These are phyloP conservation scores for Dichetophora obliterata DNA, from an alignment of 2,888 invertebrate genomes.

Conservation along the genomic window DNA sequence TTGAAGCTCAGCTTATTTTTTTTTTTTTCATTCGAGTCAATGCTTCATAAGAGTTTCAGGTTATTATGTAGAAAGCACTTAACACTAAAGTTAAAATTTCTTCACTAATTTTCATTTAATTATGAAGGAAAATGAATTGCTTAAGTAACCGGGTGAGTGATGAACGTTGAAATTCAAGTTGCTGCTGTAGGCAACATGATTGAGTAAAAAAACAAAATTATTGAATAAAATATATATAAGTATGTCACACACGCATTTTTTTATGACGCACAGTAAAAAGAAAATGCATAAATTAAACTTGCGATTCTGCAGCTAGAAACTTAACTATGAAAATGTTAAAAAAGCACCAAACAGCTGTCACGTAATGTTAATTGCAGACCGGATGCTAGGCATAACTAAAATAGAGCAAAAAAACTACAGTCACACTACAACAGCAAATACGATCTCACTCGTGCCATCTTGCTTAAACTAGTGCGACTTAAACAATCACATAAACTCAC, in stretches of 20 bases:
- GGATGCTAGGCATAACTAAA: slow-evolving; percentile 13
- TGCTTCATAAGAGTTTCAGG: too few species aligned
- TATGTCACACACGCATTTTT: background rate
- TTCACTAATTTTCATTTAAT: too few species aligned
- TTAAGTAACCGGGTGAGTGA: too few species aligned
- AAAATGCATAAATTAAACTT: background rate
- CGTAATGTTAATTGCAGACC: slow-evolving; percentile 32
- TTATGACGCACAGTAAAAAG: background rate
- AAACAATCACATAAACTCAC: slow-evolving; percentile 46
- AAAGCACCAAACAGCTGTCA: slow-evolving; percentile 22
- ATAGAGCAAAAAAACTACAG: background rate
- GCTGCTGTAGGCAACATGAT: too few species aligned
- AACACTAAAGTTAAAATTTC: too few species aligned
- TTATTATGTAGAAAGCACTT: too few species aligned
- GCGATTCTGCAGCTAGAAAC: background rate
- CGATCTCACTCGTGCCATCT: slow-evolving; percentile 7
- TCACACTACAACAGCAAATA: slow-evolving; percentile 3
- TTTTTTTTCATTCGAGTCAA: too few species aligned
- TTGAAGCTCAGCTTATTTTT: too few species aligned
- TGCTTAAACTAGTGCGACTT: slow-evolving; percentile 35
- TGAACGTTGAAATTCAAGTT: too few species aligned
- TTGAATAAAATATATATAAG: background rate
- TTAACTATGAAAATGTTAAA: background rate
- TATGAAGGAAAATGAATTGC: too few species aligned
- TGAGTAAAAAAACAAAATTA: too few species aligned